A percentile compares a stretch with the other conserved stretches of the same genome.
Conservation (phyloP, 2,888 invertebrate species). For the Dermolepida albohirtum region DNA sequence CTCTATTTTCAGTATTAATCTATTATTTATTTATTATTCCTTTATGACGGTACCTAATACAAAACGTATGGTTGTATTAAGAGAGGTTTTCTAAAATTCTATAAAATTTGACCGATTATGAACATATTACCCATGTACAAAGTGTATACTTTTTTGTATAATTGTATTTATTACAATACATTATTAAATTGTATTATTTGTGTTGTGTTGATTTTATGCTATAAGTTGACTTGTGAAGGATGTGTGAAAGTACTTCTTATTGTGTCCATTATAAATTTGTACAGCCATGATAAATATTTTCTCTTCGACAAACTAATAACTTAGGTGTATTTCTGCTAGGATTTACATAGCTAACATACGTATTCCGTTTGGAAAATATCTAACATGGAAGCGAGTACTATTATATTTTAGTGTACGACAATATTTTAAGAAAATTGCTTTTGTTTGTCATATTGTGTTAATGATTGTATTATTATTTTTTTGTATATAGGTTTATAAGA, state of each 20-base stretch:
- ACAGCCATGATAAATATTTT: too few relatives aligned
- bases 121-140: constrained; percentile 15
- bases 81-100: background rate
- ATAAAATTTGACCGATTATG: background rate
- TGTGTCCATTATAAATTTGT: too few relatives aligned
- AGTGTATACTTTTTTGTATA: constrained; percentile 17
- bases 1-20: constrained; percentile 6
- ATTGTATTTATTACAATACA: constrained; percentile 31
- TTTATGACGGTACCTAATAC: too few relatives aligned
- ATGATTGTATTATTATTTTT: constrained; percentile 10
- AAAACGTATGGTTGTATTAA: too few relatives aligned
- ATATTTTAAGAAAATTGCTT: constrained; percentile 21
- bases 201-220: too few relatives aligned
- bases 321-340: too few relatives aligned
- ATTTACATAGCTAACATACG: too few relatives aligned
- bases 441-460: background rate
- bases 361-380: too few relatives aligned
- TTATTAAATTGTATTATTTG: too few relatives aligned
- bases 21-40: constrained; percentile 1
- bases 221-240: too few relatives aligned
- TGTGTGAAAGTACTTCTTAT: too few relatives aligned
- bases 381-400: background rate
- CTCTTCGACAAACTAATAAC: too few relatives aligned
- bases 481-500: constrained; percentile 32
- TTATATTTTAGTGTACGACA: constrained; percentile 21